Conservation (phyloP, 2,888 invertebrate genomes). For the Mycogona germanica region DNA sequence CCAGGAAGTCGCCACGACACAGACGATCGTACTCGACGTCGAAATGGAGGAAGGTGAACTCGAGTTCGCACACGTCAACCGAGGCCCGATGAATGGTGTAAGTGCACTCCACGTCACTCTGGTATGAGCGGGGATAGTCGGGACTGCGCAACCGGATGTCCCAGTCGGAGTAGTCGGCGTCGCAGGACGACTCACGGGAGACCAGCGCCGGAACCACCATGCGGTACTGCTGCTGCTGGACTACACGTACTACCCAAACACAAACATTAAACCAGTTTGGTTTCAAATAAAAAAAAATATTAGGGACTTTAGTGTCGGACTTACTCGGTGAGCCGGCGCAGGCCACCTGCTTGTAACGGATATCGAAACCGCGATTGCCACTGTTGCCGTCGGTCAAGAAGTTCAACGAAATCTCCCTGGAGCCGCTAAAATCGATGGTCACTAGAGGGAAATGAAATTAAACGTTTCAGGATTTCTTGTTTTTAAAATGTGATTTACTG, state of each 20-base stretch:
- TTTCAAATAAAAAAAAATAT: too few relatives aligned
- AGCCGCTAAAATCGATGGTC: slow-evolving; percentile 7
- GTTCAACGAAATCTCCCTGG: slow-evolving; percentile 3
- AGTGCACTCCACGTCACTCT: slow-evolving; percentile 14
- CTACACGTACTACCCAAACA: too few relatives aligned
- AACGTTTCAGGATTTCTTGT: background rate
- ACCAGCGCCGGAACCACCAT: too few relatives aligned
- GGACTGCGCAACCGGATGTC: slow-evolving; percentile 5
- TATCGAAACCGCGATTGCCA: slow-evolving; percentile 12
- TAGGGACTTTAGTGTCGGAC: too few relatives aligned
- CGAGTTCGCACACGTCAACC: slow-evolving; percentile 24
- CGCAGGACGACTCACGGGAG: background rate
- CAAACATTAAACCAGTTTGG: too few relatives aligned
- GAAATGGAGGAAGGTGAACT: slow-evolving; percentile 24
- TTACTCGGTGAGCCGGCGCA: slow-evolving; percentile 5
- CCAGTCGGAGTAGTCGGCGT: background rate
- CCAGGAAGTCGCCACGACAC: slow-evolving; percentile 24
- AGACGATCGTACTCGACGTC: slow-evolving; percentile 23
- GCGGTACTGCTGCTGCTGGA: too few relatives aligned
- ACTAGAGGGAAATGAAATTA: background rate
- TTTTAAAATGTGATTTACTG: background rate
- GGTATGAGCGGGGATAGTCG: slow-evolving; percentile 3
- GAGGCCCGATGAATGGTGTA: slow-evolving; percentile 12
- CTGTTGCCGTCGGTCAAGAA: slow-evolving; percentile 8
- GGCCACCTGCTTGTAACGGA: slow-evolving; percentile 13